A percentile compares a stretch with the other conserved stretches of the same genome.
These are phyloP conservation scores for Caenorhabditis panamensis DNA, from an alignment of 2,888 invertebrate species.

Conservation along the genomic window DNA sequence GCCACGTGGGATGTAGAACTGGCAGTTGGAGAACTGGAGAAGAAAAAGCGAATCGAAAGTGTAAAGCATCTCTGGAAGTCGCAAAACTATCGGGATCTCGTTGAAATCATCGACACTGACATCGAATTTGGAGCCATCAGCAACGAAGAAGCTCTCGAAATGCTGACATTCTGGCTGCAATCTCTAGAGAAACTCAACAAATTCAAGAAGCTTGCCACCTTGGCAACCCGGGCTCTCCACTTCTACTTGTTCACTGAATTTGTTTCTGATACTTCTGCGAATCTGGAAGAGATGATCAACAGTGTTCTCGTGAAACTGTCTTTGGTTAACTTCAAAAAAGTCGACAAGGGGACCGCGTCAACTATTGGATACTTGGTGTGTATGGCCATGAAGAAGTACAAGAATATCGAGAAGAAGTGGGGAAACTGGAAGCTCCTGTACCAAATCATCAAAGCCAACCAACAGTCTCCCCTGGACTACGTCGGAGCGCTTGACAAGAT, in stretches of 20 bases:
- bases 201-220: not conserved
- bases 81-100: slow-evolving; percentile 23
- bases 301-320: slow-evolving; percentile 15
- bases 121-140: slow-evolving; percentile 53
- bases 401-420: slow-evolving; percentile 44
- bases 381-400: slow-evolving; percentile 29
- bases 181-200: slow-evolving; percentile 41
- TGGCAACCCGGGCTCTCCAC: slow-evolving; percentile 25
- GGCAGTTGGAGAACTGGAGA: slow-evolving; percentile 42
- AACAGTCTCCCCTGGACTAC: slow-evolving; percentile 33
- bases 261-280: no score
- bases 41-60: slow-evolving; percentile 46
- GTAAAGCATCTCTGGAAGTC: slow-evolving; percentile 50
- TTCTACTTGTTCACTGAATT: slow-evolving; percentile 38
- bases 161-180: slow-evolving; percentile 58
- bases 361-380: slow-evolving; percentile 59
- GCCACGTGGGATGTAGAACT: slow-evolving; percentile 30
- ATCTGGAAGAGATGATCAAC: slow-evolving; percentile 10
- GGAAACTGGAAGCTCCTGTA: slow-evolving; percentile 52
- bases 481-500: slow-evolving; percentile 45
- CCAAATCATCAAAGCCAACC: slow-evolving; percentile 30
- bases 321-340: slow-evolving; percentile 19
- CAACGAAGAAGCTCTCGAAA: slow-evolving; percentile 45
- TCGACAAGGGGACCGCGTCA: not conserved
- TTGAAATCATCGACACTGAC: slow-evolving; percentile 53